Conservation (phyloP, 2,797 vertebrate genomes). For the Tragelaphus oryx region DNA sequence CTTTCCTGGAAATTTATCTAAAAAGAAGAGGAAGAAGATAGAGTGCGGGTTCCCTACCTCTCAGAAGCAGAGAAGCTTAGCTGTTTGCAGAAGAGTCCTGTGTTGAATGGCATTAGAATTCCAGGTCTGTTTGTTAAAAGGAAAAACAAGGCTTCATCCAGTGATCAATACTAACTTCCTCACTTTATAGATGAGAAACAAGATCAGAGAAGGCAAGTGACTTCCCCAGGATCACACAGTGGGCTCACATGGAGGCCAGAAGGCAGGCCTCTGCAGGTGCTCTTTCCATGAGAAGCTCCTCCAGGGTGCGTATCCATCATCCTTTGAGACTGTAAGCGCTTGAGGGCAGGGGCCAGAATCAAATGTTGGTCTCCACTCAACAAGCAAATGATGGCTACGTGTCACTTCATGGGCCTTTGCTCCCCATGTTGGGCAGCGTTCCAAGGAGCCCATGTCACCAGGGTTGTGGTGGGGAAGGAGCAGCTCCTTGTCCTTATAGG, state of each 20-base stretch:
- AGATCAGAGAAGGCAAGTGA: background rate
- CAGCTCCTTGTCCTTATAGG: background rate
- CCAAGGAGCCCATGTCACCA: background rate
- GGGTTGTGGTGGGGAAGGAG: background rate
- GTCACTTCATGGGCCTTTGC: background rate
- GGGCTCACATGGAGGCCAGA: background rate
- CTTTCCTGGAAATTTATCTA: background rate
- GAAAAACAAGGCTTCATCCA: background rate
- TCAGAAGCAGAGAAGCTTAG: background rate
- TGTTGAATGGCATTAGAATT: background rate
- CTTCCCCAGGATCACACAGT: background rate
- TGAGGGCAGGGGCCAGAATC: background rate
- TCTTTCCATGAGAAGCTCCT: background rate
- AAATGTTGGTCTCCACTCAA: background rate
- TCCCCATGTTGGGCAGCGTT: background rate
- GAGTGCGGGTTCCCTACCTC: background rate
- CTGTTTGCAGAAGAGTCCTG: background rate
- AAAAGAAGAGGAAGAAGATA: background rate
- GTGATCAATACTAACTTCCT: background rate
- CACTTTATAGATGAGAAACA: background rate
- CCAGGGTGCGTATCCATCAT: background rate
- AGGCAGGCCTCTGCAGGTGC: background rate
- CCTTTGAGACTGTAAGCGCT: background rate
- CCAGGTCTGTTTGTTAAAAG: background rate
- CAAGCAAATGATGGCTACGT: background rate